Conservation (phyloP, 2,797 vertebrate species). For the Podarcis lilfordi region DNA sequence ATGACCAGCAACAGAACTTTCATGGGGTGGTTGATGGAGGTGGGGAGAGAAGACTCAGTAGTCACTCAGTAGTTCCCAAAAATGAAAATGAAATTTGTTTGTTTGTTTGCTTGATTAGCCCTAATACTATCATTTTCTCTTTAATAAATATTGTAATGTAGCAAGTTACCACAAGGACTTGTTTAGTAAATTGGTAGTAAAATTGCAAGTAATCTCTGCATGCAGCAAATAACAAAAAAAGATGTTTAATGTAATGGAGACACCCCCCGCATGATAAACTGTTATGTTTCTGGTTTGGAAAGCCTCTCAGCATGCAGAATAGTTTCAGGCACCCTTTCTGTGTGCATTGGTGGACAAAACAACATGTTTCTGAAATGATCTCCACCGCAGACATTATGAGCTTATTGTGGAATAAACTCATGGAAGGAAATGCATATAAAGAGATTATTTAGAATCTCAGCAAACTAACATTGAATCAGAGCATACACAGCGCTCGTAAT, state of each 20-base stretch:
- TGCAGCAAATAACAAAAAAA: not conserved
- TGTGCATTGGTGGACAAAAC: not conserved
- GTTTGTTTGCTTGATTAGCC: not conserved
- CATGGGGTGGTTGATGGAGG: not conserved
- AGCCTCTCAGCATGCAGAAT: slow-evolving; percentile 18
- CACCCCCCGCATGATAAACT: not conserved
- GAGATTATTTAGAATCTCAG: slow-evolving; percentile 18
- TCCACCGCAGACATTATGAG: not conserved
- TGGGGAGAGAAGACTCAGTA: not conserved
- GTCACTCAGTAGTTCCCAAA: not conserved
- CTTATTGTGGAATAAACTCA: not conserved
- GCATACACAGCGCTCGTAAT: not conserved
- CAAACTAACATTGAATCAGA: slow-evolving; percentile 19
- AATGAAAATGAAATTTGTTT: not conserved
- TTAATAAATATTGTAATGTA: not conserved
- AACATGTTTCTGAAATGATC: not conserved
- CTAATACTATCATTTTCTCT: not conserved
- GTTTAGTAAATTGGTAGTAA: not conserved
- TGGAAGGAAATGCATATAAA: slow-evolving; percentile 27
- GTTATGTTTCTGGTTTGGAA: slow-evolving; percentile 1
- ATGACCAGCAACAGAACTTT: no score
- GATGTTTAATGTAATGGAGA: not conserved
- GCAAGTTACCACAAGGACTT: not conserved
- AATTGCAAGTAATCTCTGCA: not conserved
- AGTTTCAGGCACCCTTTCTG: slow-evolving; percentile 23